Evolutionary conservation across 2,888 invertebrate species (phyloP).

Genomic region (Colletes collaris): DNA sequence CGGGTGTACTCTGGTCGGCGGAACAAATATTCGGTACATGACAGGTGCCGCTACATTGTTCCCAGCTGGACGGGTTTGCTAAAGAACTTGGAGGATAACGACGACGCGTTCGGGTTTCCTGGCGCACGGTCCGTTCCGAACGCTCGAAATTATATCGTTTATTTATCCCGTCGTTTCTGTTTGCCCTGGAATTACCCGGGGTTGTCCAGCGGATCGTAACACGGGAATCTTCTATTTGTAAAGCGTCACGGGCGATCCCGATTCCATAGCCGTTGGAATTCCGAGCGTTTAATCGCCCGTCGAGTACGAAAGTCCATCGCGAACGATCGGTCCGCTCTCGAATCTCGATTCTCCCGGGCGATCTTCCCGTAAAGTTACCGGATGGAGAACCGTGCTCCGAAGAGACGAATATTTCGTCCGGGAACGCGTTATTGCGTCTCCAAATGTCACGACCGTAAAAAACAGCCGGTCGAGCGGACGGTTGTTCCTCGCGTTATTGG

Average conservation of each 20-base stretch:
- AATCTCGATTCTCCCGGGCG: too few relatives aligned
- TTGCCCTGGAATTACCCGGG: neutral
- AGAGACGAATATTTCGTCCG: too few relatives aligned
- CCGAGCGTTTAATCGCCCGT: too few relatives aligned
- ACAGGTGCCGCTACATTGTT: slow-evolving; percentile 47
- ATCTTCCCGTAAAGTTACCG: too few relatives aligned
- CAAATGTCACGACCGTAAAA: too few relatives aligned
- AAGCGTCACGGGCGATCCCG: neutral
- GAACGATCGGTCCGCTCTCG: too few relatives aligned
- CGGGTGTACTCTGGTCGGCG: slow-evolving; percentile 39
- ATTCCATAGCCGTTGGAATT: too few relatives aligned
- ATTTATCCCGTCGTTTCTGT: slow-evolving; percentile 31
- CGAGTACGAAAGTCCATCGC: too few relatives aligned
- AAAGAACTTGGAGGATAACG: slow-evolving; percentile 41
- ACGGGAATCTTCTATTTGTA: slow-evolving; percentile 8
- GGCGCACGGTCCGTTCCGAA: slow-evolving; percentile 32
- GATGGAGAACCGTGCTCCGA: too few relatives aligned
- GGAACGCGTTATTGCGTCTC: too few relatives aligned
- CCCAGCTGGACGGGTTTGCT: slow-evolving; percentile 1
- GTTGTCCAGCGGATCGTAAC: slow-evolving; percentile 17
- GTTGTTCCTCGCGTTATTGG: too few relatives aligned
- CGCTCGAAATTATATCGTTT: slow-evolving; percentile 33
- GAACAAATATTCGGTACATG: slow-evolving; percentile 62
- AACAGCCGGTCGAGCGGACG: too few relatives aligned
- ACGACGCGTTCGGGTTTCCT: neutral